These are phyloP conservation scores for Salvelinus sp. DNA, from an alignment of 2,113 vertebrate genomes.

Conservation along the genomic window DNA sequence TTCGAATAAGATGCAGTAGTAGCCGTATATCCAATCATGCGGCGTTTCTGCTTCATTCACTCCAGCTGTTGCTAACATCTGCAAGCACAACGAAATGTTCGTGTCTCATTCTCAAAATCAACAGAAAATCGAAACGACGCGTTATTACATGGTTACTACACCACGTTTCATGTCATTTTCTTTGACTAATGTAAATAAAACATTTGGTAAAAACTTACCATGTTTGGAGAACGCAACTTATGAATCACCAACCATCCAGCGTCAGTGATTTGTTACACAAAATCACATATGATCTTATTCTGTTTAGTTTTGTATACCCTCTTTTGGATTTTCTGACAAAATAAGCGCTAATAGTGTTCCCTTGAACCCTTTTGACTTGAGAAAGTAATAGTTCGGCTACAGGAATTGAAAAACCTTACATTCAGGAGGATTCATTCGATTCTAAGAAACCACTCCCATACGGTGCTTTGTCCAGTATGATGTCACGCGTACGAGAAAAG, in stretches of 20 bases:
- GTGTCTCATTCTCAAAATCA: neutral
- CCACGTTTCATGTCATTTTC: neutral
- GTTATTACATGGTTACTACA: neutral
- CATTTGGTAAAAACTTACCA: constrained; percentile 52
- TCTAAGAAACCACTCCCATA: constrained; percentile 63
- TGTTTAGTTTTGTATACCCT: constrained; percentile 30
- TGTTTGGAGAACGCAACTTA: constrained; percentile 50
- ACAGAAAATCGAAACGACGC: neutral
- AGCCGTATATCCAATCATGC: neutral
- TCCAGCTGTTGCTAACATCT: constrained; percentile 5
- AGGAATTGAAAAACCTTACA: neutral
- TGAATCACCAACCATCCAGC: constrained; percentile 52
- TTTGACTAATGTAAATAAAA: neutral
- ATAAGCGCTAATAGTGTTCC: neutral
- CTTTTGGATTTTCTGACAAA: neutral
- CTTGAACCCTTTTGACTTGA: neutral
- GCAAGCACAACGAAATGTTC: neutral
- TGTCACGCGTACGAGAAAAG: constrained; percentile 38
- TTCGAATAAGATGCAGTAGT: neutral
- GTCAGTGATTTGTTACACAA: constrained; percentile 24
- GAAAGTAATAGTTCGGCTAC: neutral
- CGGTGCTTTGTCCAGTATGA: constrained; percentile 70
- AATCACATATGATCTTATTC: constrained; percentile 28
- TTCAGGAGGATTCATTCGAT: neutral
- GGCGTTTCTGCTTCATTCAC: neutral